phyloP scores from a whole-genome alignment of 2,888 invertebrate species.

The Perizoma affinitatum region DNA sequence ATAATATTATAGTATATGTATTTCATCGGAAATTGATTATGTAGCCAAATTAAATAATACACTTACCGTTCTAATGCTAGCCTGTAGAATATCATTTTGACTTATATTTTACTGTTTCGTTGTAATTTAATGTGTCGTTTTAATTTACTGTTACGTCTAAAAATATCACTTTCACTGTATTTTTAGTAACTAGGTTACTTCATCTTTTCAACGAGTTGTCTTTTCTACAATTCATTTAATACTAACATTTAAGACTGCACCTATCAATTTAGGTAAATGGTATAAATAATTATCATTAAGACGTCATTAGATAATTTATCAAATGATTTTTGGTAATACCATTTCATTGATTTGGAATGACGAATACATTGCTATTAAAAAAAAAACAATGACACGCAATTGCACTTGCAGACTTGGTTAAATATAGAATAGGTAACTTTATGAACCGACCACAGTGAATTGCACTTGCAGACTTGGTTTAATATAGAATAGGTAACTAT shows the following conservation, averaged over 20 bases:
- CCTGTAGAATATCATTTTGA: conserved; percentile 23
- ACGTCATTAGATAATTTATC: conserved; percentile 15
- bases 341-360: not conserved
- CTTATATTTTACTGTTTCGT: not conserved
- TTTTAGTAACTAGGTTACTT: not conserved
- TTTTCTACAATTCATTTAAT: not conserved
- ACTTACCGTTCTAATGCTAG: conserved; percentile 20
- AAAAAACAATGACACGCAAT: not conserved
- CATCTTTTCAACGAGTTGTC: not conserved
- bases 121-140: no score
- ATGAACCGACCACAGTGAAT: no score
- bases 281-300: conserved; percentile 16
- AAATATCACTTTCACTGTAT: not conserved
- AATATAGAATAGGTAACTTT: no score
- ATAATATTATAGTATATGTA: no score
- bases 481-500: no score
- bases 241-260: conserved; percentile 7
- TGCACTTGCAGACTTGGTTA: not conserved
- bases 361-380: not conserved
- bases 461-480: no score
- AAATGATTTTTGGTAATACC: conserved; percentile 2
- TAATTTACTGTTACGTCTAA: not conserved
- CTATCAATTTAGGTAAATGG: conserved; percentile 19
- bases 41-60: no score
- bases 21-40: no score